Evolutionary conservation across 2,113 vertebrate species (phyloP), one percentile per base, ranked within the genome.

Genomic region (Genyomyrus donnyi): DNA sequence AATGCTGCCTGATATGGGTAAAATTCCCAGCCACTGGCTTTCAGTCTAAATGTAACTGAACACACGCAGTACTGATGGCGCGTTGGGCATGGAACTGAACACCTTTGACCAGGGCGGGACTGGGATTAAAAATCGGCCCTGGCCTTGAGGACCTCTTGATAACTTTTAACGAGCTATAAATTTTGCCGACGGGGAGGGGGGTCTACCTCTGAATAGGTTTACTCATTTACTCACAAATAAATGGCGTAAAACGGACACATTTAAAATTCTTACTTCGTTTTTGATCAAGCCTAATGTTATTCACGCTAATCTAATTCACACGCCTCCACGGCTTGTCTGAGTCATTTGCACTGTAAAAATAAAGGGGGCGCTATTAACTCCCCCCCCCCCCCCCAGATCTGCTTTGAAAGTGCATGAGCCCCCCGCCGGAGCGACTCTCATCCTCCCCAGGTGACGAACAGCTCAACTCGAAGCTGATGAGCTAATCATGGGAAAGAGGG

Each of bases 391-490:
- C 39, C 10, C n/a, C 62, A 31, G n/a, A 70, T 31, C 27, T 70
- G 10, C 62, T 27, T 46, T 48, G 8, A 48, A 39, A 46, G 8
- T 85, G 21, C 24, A 48, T 48, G 42, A 85, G 39, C 11, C 24
- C 9, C 19, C 45, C 9, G 39, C 19, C 9, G 9, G 10, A 11
- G 19, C 19, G 85, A 80, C 15, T 35, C n/a, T n/a, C 48, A 24
- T 17, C 7, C 27, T 80, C 58, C 88, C 88, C 88, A 89, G 88
- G 88, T 83, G 70, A 89, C 48, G 13, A 35, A 31, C 48, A 39
- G 56, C 52, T 56, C 35, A n/a, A 62, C 56, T 66, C 56, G 31
- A 27, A 80, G 89, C 56, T 39, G 80, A 31, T 85, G 80, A 89
- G 89, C 21, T 58, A 85, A 89, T 89, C 15, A 31, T 15, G 89